A percentile compares a stretch with the other conserved stretches of the same genome.
phyloP scores from a whole-genome alignment of 1,140 invertebrate species.

The Trichonephila inaurata region DNA sequence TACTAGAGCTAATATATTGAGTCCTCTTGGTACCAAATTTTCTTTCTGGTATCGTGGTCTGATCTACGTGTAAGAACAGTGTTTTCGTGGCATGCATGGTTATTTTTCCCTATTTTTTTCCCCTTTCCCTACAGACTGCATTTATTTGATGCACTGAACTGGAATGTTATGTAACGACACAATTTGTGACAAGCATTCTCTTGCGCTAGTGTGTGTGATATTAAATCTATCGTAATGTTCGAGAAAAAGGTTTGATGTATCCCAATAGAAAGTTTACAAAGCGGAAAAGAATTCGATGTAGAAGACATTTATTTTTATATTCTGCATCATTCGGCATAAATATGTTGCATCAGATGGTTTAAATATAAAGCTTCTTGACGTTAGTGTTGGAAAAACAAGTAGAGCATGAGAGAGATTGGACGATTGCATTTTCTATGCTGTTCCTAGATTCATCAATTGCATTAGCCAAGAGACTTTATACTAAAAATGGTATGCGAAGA shows the following conservation, averaged over 20 bases:
- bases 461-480: not conserved
- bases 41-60: not conserved
- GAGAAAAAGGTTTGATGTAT: not conserved
- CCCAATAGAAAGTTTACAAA: conserved; percentile 43
- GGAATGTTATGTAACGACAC: conserved; percentile 67
- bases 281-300: conserved; percentile 21
- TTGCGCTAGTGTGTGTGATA: not conserved
- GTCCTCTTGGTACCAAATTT: conserved; percentile 20
- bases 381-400: not conserved
- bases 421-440: not conserved
- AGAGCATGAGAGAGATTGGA: not conserved
- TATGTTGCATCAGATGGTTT: conserved; percentile 25
- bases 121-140: conserved; percentile 6
- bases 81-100: not conserved
- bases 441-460: not conserved
- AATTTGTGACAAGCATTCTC: conserved; percentile 54
- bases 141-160: conserved; percentile 59
- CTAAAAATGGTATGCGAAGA: not conserved
- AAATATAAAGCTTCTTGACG: not conserved
- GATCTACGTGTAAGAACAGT: not conserved
- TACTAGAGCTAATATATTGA: conserved; percentile 65
- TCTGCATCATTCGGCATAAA: conserved; percentile 5
- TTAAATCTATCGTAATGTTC: conserved; percentile 44
- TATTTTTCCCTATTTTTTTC: conserved; percentile 9
- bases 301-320: conserved; percentile 6